Conservation (phyloP, 2,888 invertebrate genomes). For the Theodoxus fluviatilis region DNA sequence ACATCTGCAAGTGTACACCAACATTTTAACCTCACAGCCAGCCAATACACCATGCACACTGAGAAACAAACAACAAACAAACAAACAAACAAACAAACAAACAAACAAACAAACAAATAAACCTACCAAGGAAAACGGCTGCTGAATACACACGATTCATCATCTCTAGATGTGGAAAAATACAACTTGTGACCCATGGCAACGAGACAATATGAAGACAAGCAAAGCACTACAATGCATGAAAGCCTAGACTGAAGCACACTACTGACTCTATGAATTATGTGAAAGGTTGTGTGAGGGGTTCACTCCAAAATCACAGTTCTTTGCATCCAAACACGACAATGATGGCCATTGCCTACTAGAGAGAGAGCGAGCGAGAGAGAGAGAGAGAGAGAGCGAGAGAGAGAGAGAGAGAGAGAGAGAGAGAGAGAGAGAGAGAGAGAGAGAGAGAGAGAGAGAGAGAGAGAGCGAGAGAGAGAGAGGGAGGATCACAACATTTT, state of each 20-base stretch:
- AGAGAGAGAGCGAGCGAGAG: slow-evolving; percentile 2
- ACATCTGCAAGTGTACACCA: neutral
- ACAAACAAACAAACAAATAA: too few relatives aligned
- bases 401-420: slow-evolving; percentile 21
- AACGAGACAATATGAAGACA: too few relatives aligned
- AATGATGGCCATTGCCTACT: neutral
- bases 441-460: neutral
- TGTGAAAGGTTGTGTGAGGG: neutral
- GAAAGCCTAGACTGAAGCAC: neutral
- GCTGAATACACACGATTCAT: too few relatives aligned
- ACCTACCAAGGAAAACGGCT: neutral
- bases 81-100: neutral
- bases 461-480: neutral
- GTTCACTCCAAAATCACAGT: too few relatives aligned
- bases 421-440: neutral
- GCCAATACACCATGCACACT: neutral
- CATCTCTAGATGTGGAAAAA: too few relatives aligned
- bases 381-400: slow-evolving; percentile 12
- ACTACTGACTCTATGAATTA: neutral
- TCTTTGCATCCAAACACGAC: neutral
- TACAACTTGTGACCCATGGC: neutral
- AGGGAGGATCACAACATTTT: neutral
- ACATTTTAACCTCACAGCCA: neutral
- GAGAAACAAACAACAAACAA: neutral
- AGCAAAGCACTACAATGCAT: neutral